Percentiles rank a stretch among this genome's conserved stretches.
Conservation (phyloP, 2,888 invertebrate genomes). For the Drosophila paranaensis region DNA sequence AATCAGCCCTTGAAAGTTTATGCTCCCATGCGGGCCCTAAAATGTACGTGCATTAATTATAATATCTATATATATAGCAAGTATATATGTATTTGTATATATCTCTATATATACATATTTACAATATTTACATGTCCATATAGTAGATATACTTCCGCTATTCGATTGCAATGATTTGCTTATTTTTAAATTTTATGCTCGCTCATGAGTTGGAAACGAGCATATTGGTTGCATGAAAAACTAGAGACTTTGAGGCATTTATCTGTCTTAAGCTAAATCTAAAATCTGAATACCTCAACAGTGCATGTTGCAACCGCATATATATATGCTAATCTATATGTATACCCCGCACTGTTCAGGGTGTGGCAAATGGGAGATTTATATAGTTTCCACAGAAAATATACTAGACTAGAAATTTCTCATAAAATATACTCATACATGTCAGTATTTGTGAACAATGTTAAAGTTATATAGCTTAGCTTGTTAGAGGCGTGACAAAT, state of each 20-base stretch:
- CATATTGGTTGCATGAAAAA: neutral
- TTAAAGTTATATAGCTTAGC: neutral
- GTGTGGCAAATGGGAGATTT: neutral
- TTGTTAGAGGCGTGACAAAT: neutral
- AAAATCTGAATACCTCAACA: neutral
- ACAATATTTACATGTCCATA: neutral
- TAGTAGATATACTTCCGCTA: constrained; percentile 5
- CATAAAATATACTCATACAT: neutral
- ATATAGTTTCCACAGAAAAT: neutral
- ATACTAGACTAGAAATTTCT: neutral
- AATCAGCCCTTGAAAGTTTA: neutral
- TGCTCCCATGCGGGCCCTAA: neutral
- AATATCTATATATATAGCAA: neutral
- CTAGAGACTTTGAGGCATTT: neutral
- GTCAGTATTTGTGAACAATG: neutral
- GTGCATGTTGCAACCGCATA: no score
- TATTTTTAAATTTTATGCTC: neutral
- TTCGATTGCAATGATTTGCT: constrained; percentile 9
- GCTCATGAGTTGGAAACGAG: neutral
- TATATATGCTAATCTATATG: neutral
- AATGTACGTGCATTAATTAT: constrained; percentile 3
- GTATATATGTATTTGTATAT: neutral
- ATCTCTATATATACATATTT: neutral
- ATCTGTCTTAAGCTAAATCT: neutral
- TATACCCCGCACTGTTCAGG: neutral